phyloP scores from a whole-genome alignment of 2,888 invertebrate genomes.

The Notodonta ziczac region DNA sequence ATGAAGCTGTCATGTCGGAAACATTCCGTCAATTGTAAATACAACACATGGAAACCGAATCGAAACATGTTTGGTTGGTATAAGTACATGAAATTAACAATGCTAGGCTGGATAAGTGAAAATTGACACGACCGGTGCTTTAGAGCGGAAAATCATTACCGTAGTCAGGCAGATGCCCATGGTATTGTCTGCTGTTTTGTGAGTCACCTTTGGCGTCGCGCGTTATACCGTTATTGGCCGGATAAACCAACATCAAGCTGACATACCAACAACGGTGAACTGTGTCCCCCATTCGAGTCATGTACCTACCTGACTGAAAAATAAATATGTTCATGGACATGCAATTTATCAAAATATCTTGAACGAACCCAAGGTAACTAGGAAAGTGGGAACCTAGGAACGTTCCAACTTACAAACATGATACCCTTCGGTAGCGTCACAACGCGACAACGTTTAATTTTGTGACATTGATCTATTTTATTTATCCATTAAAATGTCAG shows the following conservation, averaged over 20 bases:
- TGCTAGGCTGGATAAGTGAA: constrained; percentile 26
- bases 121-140: constrained; percentile 44
- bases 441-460: background rate
- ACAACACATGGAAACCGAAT: background rate
- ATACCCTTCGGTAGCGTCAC: background rate
- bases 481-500: too few species aligned
- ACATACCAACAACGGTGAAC: constrained; percentile 1
- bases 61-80: background rate
- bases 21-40: too few species aligned
- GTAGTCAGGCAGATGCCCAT: constrained; percentile 50
- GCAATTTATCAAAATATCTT: too few species aligned
- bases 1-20: too few species aligned
- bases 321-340: too few species aligned
- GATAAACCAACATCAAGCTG: constrained; percentile 31
- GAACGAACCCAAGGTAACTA: too few species aligned
- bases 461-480: too few species aligned
- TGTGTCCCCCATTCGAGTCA: constrained; percentile 2
- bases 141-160: constrained; percentile 70
- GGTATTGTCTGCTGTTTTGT: constrained; percentile 54
- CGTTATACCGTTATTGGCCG: constrained; percentile 56
- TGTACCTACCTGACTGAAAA: background rate
- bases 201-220: constrained; percentile 56
- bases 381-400: too few species aligned
- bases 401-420: too few species aligned
- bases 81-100: constrained; percentile 10